Evolutionary conservation across 2,888 invertebrate species (phyloP), one percentile per base, ranked within the genome.

Genomic region (Drosophila aldrichi): DNA sequence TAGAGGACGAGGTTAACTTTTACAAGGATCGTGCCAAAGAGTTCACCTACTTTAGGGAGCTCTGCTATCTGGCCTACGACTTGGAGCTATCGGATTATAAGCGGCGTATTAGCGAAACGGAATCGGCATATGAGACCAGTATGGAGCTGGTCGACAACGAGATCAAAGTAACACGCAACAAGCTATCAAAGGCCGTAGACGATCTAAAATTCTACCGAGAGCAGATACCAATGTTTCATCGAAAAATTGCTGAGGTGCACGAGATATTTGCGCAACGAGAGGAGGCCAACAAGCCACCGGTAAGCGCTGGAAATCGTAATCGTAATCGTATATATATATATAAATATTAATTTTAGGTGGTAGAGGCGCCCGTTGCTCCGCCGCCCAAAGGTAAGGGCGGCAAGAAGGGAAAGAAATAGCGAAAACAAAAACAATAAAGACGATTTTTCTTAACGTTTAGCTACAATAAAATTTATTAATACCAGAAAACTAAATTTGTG

Each of bases 391-490:
- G 8, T 10, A 54, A 52, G 12, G 22, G 3, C 9, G 9, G 25
- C 22, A 38, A 38, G 40, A 54, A 54, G 18, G 52, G 49, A 14
- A 54, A 54, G 38, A 49, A 52, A 32, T 40, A 43, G 32, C 22
- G n/a, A 63, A 43, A n/a, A 3, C 10, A 18, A 41, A 41, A 4
- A 10, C 18, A 44, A 20, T 18, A 40, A 68, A 58, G 49, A 38
- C 46, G 5, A 7, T n/a, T 67, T 74, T 58, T 14, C 16, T 76
- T 79, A 88, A 86, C 84, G 74, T 83, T 88, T 87, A 81, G 77
- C 90, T 90, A 90, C 89, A 90, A 90, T 91, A 83, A 81, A 90
- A 85, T 90, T 91, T 89, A 91, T 90, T 91, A 86, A 89, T 79
- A 88, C 81, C 81, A 85, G 79, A 87, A 88, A 89, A 88, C 86